Percentiles rank a stretch among this genome's conserved stretches.
These are phyloP conservation scores for Rhogogaster chlorosoma DNA, from an alignment of 2,888 invertebrate genomes.

Conservation along the genomic window DNA sequence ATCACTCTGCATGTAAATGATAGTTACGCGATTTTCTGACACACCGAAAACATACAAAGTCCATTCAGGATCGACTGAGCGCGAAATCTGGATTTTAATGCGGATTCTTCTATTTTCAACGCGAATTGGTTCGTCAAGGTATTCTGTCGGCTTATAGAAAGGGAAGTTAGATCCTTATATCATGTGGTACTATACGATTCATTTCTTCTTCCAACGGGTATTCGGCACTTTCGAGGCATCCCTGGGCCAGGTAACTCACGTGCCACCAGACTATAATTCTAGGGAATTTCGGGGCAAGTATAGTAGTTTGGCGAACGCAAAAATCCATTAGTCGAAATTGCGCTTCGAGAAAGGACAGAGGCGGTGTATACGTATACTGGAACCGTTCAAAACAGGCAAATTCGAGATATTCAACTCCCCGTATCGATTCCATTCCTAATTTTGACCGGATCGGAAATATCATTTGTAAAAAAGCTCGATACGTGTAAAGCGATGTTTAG, in stretches of 20 bases:
- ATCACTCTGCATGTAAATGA: not conserved
- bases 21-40: slow-evolving; percentile 27
- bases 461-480: no score
- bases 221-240: not conserved
- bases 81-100: no score
- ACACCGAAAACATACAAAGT: slow-evolving; percentile 12
- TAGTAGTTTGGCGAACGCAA: slow-evolving; percentile 32
- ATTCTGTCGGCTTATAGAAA: no score
- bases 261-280: slow-evolving; percentile 42
- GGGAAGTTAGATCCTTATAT: no score
- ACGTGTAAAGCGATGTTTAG: no score
- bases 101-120: no score
- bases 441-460: not conserved
- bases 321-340: slow-evolving; percentile 41
- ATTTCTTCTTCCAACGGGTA: not conserved
- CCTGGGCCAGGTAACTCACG: slow-evolving; percentile 20
- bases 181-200: not conserved
- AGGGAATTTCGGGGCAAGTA: slow-evolving; percentile 31
- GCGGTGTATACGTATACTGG: not conserved
- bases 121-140: no score
- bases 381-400: not conserved
- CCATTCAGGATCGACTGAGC: slow-evolving; percentile 3
- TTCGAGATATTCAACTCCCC: not conserved
- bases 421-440: not conserved
- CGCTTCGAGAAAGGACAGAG: not conserved